Percentiles rank a stretch among this genome's conserved stretches.
These are phyloP conservation scores for Berghia stephanieae DNA, from an alignment of 1,140 invertebrate species.

Conservation along the genomic window DNA sequence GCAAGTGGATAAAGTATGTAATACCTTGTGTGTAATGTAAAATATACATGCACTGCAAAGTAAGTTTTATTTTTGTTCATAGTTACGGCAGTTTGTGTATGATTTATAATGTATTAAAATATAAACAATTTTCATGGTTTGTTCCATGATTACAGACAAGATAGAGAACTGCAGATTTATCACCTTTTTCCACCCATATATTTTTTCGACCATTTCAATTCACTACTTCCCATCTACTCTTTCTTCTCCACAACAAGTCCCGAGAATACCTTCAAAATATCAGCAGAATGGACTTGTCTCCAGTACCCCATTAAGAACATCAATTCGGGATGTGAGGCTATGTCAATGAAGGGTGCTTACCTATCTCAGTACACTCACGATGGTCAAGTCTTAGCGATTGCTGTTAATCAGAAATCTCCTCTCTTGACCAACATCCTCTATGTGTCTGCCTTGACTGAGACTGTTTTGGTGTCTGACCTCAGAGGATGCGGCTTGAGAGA, in stretches of 20 bases:
- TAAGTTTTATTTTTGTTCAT: no score
- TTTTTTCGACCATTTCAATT: neutral
- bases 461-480: conserved; percentile 51
- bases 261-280: neutral
- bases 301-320: conserved; percentile 52
- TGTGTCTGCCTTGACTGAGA: conserved; percentile 59
- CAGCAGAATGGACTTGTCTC: conserved; percentile 48
- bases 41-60: no score
- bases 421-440: conserved; percentile 54
- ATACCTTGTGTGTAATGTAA: no score
- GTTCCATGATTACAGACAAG: neutral
- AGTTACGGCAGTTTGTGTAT: no score
- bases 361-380: conserved; percentile 51
- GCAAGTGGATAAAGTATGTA: no score
- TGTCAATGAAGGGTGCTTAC: conserved; percentile 49
- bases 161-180: neutral
- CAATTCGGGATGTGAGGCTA: conserved; percentile 45
- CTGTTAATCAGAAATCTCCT: conserved; percentile 61
- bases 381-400: conserved; percentile 62
- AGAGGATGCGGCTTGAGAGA: conserved; percentile 56
- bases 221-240: neutral
- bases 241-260: neutral
- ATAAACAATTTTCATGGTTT: neutral
- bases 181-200: neutral
- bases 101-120: no score